Percentiles rank a stretch among this genome's conserved stretches.
Evolutionary conservation across 2,113 vertebrate species (phyloP).

Genomic region (Acrocephalus arundinaceus): DNA sequence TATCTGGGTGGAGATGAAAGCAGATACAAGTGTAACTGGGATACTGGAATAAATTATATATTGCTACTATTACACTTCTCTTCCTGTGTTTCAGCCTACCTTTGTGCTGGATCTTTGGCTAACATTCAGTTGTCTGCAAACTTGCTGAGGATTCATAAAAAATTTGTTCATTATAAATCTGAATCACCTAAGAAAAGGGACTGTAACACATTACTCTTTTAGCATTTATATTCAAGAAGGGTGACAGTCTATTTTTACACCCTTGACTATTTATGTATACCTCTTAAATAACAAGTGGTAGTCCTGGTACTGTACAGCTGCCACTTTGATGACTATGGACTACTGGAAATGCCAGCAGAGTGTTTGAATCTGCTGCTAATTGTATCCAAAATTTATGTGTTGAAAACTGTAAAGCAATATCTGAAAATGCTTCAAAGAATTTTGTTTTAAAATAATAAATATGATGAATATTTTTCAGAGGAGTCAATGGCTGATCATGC

Average conservation of each 20-base stretch:
- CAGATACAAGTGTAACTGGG: slow-evolving; percentile 57
- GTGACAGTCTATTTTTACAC: not conserved
- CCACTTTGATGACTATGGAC: not conserved
- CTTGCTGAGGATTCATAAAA: not conserved
- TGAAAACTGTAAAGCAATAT: not conserved
- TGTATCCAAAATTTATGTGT: not conserved
- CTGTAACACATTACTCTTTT: not conserved
- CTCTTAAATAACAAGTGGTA: not conserved
- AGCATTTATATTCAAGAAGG: not conserved
- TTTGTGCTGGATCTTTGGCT: slow-evolving; percentile 48
- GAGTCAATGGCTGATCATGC: not conserved
- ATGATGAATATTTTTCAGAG: not conserved
- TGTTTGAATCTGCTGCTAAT: not conserved
- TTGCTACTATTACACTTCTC: slow-evolving; percentile 53
- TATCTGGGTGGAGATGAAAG: slow-evolving; percentile 68
- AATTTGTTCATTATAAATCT: not conserved
- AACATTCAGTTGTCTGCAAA: not conserved
- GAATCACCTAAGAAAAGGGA: not conserved
- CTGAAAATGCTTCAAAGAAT: not conserved
- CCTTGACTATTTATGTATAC: not conserved
- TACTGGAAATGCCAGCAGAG: not conserved
- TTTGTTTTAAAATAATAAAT: not conserved
- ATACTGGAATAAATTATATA: slow-evolving; percentile 66
- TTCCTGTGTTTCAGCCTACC: slow-evolving; percentile 55
- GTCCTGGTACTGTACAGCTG: not conserved